Evolutionary conservation across 37 sponge, comb jelly and placozoan genomes (phyloP).

Genomic region (Beroe forskalii): DNA sequence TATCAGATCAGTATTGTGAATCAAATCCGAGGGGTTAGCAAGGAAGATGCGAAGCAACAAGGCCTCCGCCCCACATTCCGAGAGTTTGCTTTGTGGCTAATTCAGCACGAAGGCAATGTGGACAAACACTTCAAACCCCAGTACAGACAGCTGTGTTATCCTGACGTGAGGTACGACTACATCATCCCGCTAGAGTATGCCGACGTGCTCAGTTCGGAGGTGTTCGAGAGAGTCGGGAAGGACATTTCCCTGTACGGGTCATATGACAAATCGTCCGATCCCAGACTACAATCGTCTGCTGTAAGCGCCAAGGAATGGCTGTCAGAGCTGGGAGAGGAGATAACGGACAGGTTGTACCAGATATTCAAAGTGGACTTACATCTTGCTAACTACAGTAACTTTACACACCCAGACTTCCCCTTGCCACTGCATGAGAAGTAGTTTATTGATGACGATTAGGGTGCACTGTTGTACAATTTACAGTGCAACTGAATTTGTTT

Average conservation of each 20-base stretch:
- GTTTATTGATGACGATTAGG: too few species aligned
- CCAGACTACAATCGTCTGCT: not conserved
- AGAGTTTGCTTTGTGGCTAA: slow-evolving; percentile 7
- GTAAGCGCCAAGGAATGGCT: too few species aligned
- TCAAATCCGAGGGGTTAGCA: not conserved
- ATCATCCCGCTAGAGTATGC: slow-evolving; percentile 33
- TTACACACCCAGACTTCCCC: too few species aligned
- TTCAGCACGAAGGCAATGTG: not conserved
- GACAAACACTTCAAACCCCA: not conserved
- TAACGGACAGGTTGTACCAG: too few species aligned
- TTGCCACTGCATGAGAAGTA: too few species aligned
- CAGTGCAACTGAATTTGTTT: too few species aligned
- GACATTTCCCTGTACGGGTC: not conserved
- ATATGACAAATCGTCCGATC: slow-evolving; percentile 18
- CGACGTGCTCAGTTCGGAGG: not conserved
- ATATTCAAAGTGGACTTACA: too few species aligned
- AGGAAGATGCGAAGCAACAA: not conserved
- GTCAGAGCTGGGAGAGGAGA: too few species aligned
- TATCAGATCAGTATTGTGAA: not conserved
- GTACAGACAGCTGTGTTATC: not conserved
- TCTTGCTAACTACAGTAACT: too few species aligned
- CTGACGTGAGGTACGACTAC: not conserved
- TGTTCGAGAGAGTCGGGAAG: not conserved
- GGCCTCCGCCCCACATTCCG: not conserved
- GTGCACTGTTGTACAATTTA: too few species aligned